Base-by-base conservation (phyloP, 2,797 vertebrate species). In the Pangasius sanitwongsei region DNA sequence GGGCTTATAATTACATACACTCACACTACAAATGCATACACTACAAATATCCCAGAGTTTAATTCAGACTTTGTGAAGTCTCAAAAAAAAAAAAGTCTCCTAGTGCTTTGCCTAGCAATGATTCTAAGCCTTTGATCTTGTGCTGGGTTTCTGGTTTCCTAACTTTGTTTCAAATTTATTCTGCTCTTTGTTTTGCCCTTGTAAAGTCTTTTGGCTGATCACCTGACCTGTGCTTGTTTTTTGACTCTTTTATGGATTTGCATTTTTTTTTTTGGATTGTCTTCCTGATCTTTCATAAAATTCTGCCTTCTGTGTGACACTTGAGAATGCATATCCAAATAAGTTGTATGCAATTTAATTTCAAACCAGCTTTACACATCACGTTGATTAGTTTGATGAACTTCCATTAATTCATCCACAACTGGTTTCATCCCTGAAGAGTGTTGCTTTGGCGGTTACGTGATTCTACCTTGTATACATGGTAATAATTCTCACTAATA, bases 341-440 rank as follows among this genome's bases (percentile, higher is more conserved):
- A 97, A 98, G 85, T 92, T 98, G 95, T 96, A 96, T 94, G 94
- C 94, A 4, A 96, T 98, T 94, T 96, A 95, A 80, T 97, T 96
- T 75, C 90, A 96, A 87, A 96, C 97, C 0, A 95, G 94, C 23
- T 97, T 97, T 34, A 95, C 94, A 0, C 92, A 96, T 93, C 93
- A 94, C 67, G 94, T 98, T 81, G 93, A 95, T 8, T 94, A 95
- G 89, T 96, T 97, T 92, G 94, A 77, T 86, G 93, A 96, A 86
- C 94, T 98, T 91, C 92, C 93, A 44, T 94, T 92, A 0, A 89
- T 98, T 90, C 95, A 97, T 88, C 94, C 96, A 90, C 91, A 94
- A 83, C 80, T 96, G 91, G 37, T 94, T 92, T 86, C 87, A 84
- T 86, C 89, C 90, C 77, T 95, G 37, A 91, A 90, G 87, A 93